Percentiles rank a stretch among this genome's conserved stretches.
Conservation (phyloP, 2,888 invertebrate species). For the Noctua fimbriata region DNA sequence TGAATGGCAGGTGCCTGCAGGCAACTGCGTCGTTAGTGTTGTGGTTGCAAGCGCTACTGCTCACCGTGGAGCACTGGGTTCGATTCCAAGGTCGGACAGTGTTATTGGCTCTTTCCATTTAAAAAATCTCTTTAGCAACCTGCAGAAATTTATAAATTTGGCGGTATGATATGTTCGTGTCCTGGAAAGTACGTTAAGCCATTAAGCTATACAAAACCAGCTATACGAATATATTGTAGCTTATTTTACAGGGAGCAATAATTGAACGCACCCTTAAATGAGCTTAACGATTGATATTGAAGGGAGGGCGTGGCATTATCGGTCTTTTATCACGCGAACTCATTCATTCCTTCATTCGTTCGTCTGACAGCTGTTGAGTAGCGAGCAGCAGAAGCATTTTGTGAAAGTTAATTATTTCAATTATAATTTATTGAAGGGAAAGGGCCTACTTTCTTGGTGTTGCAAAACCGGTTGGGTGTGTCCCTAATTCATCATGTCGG, state of each 20-base stretch:
- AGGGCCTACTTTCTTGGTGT: constrained; percentile 72
- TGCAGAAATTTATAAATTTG: too few relatives aligned
- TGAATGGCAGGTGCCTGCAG: not conserved
- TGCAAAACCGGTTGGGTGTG: constrained; percentile 75
- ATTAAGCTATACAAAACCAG: too few relatives aligned
- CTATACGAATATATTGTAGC: too few relatives aligned
- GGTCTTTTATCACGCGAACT: not conserved
- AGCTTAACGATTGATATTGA: constrained; percentile 5
- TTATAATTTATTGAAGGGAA: constrained; percentile 70
- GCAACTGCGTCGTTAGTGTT: not conserved
- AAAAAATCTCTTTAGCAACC: too few relatives aligned
- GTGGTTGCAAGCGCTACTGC: not conserved
- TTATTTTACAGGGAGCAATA: too few relatives aligned
- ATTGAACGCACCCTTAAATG: constrained; percentile 14
- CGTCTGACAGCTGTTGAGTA: constrained; percentile 47
- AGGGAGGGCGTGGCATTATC: constrained; percentile 58
- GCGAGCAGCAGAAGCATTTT: not conserved
- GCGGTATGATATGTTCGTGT: too few relatives aligned
- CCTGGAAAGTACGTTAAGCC: too few relatives aligned
- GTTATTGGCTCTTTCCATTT: too few relatives aligned
- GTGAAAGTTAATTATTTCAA: constrained; percentile 72
- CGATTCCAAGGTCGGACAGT: not conserved
- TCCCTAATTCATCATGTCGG: constrained; percentile 81
- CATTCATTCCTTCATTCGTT: constrained; percentile 50
- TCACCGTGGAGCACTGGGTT: not conserved